A percentile compares a stretch with the other conserved stretches of the same genome.
phyloP scores from a whole-genome alignment of 1,140 invertebrate genomes.

The Drosophila teissieri region DNA sequence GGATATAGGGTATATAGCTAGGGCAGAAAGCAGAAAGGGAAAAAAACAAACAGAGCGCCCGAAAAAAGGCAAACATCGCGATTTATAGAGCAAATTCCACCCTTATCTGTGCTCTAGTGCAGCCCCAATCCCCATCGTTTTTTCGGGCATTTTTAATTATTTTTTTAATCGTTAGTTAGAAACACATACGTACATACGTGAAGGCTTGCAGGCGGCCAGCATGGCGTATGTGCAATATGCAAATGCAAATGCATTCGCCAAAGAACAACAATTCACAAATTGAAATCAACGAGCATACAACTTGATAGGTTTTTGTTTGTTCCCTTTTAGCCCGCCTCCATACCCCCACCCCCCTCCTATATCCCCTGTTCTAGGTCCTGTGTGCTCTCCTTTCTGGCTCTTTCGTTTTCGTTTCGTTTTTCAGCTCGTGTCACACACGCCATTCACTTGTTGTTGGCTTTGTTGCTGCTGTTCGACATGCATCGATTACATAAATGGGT shows the following conservation, averaged over 20 bases:
- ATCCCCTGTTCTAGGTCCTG: neutral
- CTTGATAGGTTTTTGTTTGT: slow-evolving; percentile 73
- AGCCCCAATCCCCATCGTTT: neutral
- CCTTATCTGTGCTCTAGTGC: slow-evolving; percentile 28
- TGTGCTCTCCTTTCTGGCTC: slow-evolving; percentile 41
- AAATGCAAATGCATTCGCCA: slow-evolving; percentile 77
- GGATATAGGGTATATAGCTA: slow-evolving; percentile 31
- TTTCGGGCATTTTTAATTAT: slow-evolving; percentile 47
- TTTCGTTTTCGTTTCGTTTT: slow-evolving; percentile 66
- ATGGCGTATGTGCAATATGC: slow-evolving; percentile 74
- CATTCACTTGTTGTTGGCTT: slow-evolving; percentile 66
- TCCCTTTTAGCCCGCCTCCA: slow-evolving; percentile 36
- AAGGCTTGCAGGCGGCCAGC: slow-evolving; percentile 14
- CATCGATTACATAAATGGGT: slow-evolving; percentile 77
- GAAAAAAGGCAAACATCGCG: slow-evolving; percentile 31
- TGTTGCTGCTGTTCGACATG: slow-evolving; percentile 74
- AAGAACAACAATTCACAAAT: slow-evolving; percentile 71
- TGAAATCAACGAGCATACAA: slow-evolving; percentile 81
- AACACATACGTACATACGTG: slow-evolving; percentile 45
- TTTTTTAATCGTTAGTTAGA: slow-evolving; percentile 61
- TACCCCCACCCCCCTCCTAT: neutral
- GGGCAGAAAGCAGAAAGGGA: slow-evolving; percentile 13
- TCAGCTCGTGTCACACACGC: slow-evolving; percentile 59
- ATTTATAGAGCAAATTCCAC: slow-evolving; percentile 52
- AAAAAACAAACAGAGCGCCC: slow-evolving; percentile 13